Conservation (phyloP, 2,113 vertebrate species). For the Sturnus vulgaris region DNA sequence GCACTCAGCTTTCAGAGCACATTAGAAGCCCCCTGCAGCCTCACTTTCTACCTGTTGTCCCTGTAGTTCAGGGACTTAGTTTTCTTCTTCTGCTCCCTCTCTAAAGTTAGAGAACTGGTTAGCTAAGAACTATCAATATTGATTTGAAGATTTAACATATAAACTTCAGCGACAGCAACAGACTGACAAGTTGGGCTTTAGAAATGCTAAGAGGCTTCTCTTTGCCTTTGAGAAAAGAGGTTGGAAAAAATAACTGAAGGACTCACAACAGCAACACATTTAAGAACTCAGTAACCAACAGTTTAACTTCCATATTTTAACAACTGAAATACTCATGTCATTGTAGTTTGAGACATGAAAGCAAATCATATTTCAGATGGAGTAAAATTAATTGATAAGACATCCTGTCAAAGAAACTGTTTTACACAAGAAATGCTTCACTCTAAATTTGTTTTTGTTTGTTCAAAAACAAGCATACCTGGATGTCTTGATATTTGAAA, state of each 20-base stretch:
- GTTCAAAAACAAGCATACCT: slow-evolving; percentile 7
- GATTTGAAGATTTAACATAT: slow-evolving; percentile 3
- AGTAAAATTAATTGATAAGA: slow-evolving; percentile 29
- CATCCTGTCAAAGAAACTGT: not conserved
- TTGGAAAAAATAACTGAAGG: not conserved
- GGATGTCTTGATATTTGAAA: not conserved
- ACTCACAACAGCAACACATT: not conserved
- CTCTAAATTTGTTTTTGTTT: not conserved
- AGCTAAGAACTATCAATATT: not conserved
- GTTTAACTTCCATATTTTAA: not conserved
- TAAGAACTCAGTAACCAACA: not conserved
- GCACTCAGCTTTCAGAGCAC: not conserved
- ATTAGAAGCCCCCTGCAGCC: not conserved
- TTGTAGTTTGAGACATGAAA: not conserved
- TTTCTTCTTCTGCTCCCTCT: not conserved
- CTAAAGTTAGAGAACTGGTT: not conserved
- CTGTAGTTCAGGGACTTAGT: not conserved
- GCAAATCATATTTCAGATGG: not conserved
- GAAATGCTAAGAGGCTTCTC: not conserved
- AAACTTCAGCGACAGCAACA: not conserved
- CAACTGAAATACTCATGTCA: not conserved
- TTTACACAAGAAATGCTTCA: not conserved
- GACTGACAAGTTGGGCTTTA: not conserved
- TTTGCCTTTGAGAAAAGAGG: not conserved
- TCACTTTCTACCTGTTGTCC: not conserved